phyloP scores from a whole-genome alignment of 2,113 vertebrate genomes.

The Actenoides lindsayi region DNA sequence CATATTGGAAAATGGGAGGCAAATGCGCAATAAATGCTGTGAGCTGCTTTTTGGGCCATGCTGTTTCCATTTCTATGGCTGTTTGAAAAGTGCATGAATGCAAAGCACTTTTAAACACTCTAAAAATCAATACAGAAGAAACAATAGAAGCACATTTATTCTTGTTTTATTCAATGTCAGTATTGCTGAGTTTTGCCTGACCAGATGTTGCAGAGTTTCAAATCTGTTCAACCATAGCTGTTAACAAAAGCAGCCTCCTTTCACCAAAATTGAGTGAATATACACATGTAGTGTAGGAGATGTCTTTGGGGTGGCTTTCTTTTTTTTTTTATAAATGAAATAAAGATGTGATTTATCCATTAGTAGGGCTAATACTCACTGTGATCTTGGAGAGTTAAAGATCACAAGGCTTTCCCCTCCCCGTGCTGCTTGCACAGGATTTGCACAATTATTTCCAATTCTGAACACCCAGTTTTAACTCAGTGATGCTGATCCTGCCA shows the following conservation, averaged over 20 bases:
- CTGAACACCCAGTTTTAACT: conserved; percentile 33
- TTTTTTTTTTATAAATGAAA: not conserved
- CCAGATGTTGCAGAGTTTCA: conserved; percentile 66
- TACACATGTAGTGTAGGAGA: not conserved
- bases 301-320: not conserved
- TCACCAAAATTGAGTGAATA: not conserved
- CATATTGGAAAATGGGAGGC: conserved; percentile 24
- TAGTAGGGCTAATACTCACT: not conserved
- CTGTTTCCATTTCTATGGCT: conserved; percentile 31
- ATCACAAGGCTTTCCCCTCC: not conserved
- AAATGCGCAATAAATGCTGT: conserved; percentile 22
- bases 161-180: conserved; percentile 57
- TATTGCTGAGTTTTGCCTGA: conserved; percentile 43
- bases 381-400: not conserved
- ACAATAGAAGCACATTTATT: conserved; percentile 47
- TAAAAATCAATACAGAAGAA: conserved; percentile 57
- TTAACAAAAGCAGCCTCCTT: conserved; percentile 1
- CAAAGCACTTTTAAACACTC: conserved; percentile 62
- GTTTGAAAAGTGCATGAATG: conserved; percentile 58
- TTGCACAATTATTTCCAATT: not conserved
- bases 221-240: conserved; percentile 46
- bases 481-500: not conserved
- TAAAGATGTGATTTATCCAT: not conserved
- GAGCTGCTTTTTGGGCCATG: not conserved
- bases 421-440: not conserved